These are phyloP conservation scores for Arizona elegans DNA, from an alignment of 2,113 vertebrate species.

Conservation along the genomic window DNA sequence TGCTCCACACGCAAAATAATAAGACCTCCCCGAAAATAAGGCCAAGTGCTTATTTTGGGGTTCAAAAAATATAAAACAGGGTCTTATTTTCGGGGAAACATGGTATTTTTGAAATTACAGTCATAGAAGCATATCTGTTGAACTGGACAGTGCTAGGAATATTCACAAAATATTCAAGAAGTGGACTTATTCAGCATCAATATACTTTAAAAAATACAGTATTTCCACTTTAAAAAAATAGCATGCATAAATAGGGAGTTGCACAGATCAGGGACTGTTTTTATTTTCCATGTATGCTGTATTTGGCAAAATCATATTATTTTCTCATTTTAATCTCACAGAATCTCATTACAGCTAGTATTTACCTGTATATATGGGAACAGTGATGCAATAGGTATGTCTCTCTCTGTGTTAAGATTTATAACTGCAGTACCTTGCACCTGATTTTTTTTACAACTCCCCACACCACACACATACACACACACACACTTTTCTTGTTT, in stretches of 20 bases:
- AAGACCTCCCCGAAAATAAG: too few relatives aligned
- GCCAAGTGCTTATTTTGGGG: too few relatives aligned
- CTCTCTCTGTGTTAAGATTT: neutral
- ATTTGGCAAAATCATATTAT: neutral
- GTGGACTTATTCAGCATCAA: neutral
- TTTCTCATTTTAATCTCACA: neutral
- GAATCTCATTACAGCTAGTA: neutral
- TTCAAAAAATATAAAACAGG: too few relatives aligned
- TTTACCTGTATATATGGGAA: neutral
- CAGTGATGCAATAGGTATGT: neutral
- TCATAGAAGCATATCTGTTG: neutral
- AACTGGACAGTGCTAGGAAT: neutral
- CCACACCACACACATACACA: too few relatives aligned
- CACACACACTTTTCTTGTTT: neutral
- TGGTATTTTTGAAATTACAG: neutral
- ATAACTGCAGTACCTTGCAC: neutral
- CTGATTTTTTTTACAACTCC: neutral
- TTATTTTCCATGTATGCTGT: neutral
- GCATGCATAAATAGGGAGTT: neutral
- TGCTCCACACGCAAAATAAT: too few relatives aligned
- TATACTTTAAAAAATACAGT: neutral
- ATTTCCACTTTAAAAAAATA: neutral
- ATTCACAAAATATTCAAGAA: neutral
- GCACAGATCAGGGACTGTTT: neutral
- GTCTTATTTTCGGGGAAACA: too few relatives aligned